Conservation (phyloP, 2,113 vertebrate genomes). For the Saccopteryx bilineata region DNA sequence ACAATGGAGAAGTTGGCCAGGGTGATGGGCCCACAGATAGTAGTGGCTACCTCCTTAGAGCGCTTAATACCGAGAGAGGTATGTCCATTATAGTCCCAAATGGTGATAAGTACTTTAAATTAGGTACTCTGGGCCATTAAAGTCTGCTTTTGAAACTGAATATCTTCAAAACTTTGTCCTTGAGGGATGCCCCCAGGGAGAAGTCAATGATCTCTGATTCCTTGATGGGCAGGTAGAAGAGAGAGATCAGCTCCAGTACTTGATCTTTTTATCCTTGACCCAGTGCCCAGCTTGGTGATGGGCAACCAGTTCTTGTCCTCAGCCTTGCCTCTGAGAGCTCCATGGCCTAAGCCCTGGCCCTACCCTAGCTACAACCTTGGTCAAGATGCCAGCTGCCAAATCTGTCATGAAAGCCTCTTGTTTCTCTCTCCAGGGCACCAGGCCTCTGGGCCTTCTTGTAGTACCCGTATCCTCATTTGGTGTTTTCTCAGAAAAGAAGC, state of each 20-base stretch:
- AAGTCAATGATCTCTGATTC: neutral
- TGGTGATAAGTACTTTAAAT: neutral
- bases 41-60: neutral
- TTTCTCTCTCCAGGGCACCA: neutral
- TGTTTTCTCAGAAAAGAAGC: neutral
- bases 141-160: neutral
- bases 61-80: neutral
- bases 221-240: neutral
- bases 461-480: neutral
- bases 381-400: neutral
- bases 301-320: neutral
- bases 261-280: neutral
- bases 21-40: neutral
- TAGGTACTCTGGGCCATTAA: neutral
- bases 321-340: neutral
- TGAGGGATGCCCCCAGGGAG: neutral
- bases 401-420: rapidly evolving
- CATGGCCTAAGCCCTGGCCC: neutral
- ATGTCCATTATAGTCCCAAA: neutral
- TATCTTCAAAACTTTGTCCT: neutral
- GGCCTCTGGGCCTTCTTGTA: neutral
- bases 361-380: rapidly evolving
- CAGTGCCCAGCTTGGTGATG: neutral
- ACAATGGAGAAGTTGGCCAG: neutral
- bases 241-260: neutral